Conservation (phyloP, 2,888 invertebrate species). For the Beris chalybata region DNA sequence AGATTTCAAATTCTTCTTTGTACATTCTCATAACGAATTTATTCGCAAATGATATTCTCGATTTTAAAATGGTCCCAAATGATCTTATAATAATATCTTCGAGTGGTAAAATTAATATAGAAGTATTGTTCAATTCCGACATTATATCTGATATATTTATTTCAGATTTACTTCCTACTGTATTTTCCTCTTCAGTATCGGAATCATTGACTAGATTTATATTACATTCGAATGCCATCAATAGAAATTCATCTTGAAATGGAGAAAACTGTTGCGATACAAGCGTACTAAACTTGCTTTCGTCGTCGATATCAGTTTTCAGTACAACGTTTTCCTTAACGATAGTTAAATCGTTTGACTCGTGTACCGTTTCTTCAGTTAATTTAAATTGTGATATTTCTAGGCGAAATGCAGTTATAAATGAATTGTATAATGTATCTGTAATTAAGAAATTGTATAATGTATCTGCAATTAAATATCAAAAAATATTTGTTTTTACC, state of each 20-base stretch:
- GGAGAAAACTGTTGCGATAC: slow-evolving; percentile 38
- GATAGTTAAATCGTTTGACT: background rate
- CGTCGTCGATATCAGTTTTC: background rate
- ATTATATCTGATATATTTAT: slow-evolving; percentile 22
- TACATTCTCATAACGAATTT: slow-evolving; percentile 58
- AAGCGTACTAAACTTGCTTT: background rate
- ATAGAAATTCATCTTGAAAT: slow-evolving; percentile 46
- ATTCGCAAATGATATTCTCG: slow-evolving; percentile 55
- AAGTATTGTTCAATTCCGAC: slow-evolving; percentile 45
- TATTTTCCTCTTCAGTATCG: slow-evolving; percentile 15
- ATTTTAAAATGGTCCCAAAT: slow-evolving; percentile 54
- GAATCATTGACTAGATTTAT: slow-evolving; percentile 34
- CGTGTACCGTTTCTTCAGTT: background rate
- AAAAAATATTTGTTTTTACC: slow-evolving; percentile 26
- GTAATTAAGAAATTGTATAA: slow-evolving; percentile 21
- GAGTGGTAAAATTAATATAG: slow-evolving; percentile 52
- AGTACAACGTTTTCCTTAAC: background rate
- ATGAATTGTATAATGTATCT: slow-evolving; percentile 27
- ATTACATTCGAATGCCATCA: slow-evolving; percentile 46
- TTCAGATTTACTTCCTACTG: slow-evolving; percentile 31
- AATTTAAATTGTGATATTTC: slow-evolving; percentile 14
- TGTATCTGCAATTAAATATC: slow-evolving; percentile 5
- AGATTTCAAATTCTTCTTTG: slow-evolving; percentile 56
- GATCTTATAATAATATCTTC: slow-evolving; percentile 55
- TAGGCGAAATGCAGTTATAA: slow-evolving; percentile 7